Base-by-base conservation (phyloP, 2,797 vertebrate genomes). In the Typhlichthys eigenmanni region DNA sequence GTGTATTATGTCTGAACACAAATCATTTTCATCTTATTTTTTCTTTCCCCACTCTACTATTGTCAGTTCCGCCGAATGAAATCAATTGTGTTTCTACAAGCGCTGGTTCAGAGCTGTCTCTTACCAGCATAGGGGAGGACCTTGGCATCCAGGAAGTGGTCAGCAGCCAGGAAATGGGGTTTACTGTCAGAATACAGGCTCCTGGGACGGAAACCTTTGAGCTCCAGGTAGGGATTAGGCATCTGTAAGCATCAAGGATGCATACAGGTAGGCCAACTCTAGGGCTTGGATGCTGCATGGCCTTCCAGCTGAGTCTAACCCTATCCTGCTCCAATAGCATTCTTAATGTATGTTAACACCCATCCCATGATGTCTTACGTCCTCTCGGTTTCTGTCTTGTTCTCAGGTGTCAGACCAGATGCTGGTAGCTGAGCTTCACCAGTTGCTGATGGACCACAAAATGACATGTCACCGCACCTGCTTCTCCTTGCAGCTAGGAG, bases 361-460 rank as follows among this genome's bases (percentile, higher is more conserved):
- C 19, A 5, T 13, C 29, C 4, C 12, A 9, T 7, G 10, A 17
- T 12, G 0, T 14, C 32, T 62, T 29, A 29, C 24, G 4, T 29
- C 24, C 29, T 63, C 5, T 62, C 29, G 38, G 16, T 53, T 19
- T 54, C 48, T 2, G 38, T 47, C 29, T n/a, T 13, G 1, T 46
- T 58, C 60, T 62, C 69, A 99, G 97, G 95, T 98, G 4, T 96
- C 95, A 9, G 93, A 94, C n/a, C 94, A 96, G 91, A 95, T 96
- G 85, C 91, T 96, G 93, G 95, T 98, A 17, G 94, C 94, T 13
- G 97, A 99, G 87, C 95, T 99, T 71, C 95, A 97, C 78, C 96
- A 98, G 59, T 94, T 97, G 63, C 78, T 98, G 71, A 98, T 98
- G 95, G 96, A 98, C 76, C 93, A 95, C 0, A 94, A 98, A 76